Base-by-base conservation (phyloP, 2,113 vertebrate species). In the Aythya baeri region DNA sequence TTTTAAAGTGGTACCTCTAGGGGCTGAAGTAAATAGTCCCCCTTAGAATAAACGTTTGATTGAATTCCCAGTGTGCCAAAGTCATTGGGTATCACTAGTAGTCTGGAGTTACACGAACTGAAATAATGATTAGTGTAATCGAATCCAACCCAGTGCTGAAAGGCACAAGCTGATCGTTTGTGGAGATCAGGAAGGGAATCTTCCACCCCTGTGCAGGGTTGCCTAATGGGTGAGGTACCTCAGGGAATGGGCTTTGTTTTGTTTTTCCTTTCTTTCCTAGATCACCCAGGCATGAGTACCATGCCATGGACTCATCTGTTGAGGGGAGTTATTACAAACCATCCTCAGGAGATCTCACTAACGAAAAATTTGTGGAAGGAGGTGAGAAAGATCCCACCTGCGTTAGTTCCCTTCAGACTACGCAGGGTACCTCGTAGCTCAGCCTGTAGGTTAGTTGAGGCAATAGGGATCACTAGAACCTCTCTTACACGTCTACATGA, bases 1-100 rank as follows among this genome's bases (percentile, higher is more conserved):
- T 96, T 95, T 91, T 43, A 55, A 96, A 95, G 63, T 89, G 88
- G 43, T 96, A 92, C 94, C 97, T 96, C 94, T 92, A 95, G 97
- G 97, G 96, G 86, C 86, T 96, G 96, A 92, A 96, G 93, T 93
- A 96, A 96, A 96, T 96, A 91, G 96, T 96, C 94, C 94, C 90
- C 88, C 76, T 96, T 95, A 96, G 94, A 96, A 91, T 94, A 92
- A 96, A 93, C 3, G 13, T 97, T 97, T 96, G 92, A 96, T 81
- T 96, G 94, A 97, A 96, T 96, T 97, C 97, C 97, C 97, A 76
- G 57, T n/a, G 89, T 85, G 73, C 67, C 89, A 73, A 63, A 96
- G 93, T 96, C 77, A 91, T 68, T 91, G 93, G 92, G 84, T 96
- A 96, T 92, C 96, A 83, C 77, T 83, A 44, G 57, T 68, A 94